These are phyloP conservation scores for Chelonus insularis DNA, from an alignment of 1,140 invertebrate genomes.

Conservation along the genomic window DNA sequence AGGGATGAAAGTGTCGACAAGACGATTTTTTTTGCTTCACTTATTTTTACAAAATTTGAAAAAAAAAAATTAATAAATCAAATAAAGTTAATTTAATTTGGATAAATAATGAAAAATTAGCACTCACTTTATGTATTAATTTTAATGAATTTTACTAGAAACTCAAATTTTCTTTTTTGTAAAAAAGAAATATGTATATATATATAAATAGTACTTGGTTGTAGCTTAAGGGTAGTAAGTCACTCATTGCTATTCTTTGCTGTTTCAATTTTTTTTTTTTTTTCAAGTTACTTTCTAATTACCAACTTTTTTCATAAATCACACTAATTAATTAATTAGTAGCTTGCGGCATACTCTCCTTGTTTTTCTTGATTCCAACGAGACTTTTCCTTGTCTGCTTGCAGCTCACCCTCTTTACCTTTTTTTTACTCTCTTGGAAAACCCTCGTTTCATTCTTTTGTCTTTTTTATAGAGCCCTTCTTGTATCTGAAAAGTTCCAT, in stretches of 20 bases:
- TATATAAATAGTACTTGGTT: too few species aligned
- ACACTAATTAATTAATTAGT: conserved; percentile 64
- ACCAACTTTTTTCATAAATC: conserved; percentile 64
- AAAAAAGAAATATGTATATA: too few species aligned
- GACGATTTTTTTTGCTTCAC: not conserved
- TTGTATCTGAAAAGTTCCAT: too few species aligned
- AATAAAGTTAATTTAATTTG: too few species aligned
- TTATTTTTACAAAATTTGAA: conserved; percentile 21
- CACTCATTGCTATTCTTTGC: conserved; percentile 35
- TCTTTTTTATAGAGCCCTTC: too few species aligned
- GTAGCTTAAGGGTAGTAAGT: conserved; percentile 40
- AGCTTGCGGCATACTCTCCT: conserved; percentile 32
- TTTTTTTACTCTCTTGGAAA: too few species aligned
- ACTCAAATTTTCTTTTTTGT: too few species aligned
- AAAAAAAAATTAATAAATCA: too few species aligned
- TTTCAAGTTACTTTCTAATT: conserved; percentile 62
- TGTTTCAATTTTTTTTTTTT: conserved; percentile 60
- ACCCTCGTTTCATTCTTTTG: too few species aligned
- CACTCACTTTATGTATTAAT: too few species aligned
- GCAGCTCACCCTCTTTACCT: not conserved
- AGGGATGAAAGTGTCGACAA: conserved; percentile 3
- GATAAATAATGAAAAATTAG: too few species aligned
- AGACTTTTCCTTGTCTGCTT: conserved; percentile 14
- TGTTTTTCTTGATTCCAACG: conserved; percentile 13
- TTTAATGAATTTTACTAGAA: too few species aligned